Evolutionary conservation across 2,113 vertebrate genomes (phyloP).

Genomic region (Myiopsitta monachus): DNA sequence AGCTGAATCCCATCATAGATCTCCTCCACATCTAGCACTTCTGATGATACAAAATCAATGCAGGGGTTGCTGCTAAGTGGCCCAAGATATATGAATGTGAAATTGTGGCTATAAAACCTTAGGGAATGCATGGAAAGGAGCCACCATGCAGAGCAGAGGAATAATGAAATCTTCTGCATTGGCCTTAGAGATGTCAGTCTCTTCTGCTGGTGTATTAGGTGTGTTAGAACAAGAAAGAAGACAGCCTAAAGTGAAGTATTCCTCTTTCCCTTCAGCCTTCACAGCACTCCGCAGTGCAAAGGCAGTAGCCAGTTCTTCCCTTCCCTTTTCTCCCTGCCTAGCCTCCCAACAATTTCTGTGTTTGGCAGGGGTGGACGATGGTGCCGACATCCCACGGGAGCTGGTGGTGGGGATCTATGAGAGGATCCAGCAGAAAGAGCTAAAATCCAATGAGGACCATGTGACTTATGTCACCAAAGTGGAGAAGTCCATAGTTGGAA

Average conservation of each 20-base stretch:
- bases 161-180: slow-evolving; percentile 37
- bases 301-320: background rate
- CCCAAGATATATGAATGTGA: slow-evolving; percentile 16
- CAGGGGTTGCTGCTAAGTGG: slow-evolving; percentile 4
- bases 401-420: slow-evolving; percentile 97
- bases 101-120: slow-evolving; percentile 42
- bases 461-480: slow-evolving; percentile 98
- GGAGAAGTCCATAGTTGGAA: slow-evolving; percentile 97
- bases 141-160: slow-evolving; percentile 36
- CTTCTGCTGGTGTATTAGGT: background rate
- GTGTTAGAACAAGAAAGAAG: background rate
- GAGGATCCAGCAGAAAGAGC: slow-evolving; percentile 94
- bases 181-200: background rate
- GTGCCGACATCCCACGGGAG: slow-evolving; percentile 95
- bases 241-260: background rate
- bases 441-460: slow-evolving; percentile 97
- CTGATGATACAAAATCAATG: slow-evolving; percentile 40
- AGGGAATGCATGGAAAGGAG: slow-evolving; percentile 33
- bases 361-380: slow-evolving; percentile 90
- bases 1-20: background rate
- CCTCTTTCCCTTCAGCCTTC: background rate
- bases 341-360: background rate
- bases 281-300: background rate
- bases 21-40: background rate
- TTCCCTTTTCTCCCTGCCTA: background rate